Base-by-base conservation (phyloP, 2,113 vertebrate species). In the Lamprologus tigripictilis region DNA sequence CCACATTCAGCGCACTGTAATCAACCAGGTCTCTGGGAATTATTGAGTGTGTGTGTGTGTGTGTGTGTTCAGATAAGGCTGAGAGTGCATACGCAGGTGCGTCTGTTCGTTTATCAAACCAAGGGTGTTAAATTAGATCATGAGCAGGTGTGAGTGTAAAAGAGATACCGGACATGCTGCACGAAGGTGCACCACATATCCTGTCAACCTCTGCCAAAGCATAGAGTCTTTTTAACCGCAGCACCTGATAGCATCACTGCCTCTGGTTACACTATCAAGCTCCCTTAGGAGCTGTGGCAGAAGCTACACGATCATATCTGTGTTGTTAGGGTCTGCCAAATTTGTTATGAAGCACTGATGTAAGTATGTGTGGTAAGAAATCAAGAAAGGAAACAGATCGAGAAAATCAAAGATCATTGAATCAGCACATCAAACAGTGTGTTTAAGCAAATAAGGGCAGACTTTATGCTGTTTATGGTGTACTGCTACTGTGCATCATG, bases 1-100 rank as follows among this genome's bases (percentile, higher is more conserved):
- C 81, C 76, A 81, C 83, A 85, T 85, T 86, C 76, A 83, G 85
- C 71, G 90, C 86, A 93, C 94, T 96, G 90, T 95, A 96, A 96
- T 95, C 94, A 95, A 82, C 78, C 11, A 76, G 80, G 54, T 71
- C 92, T 85, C 49, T n/a, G 90, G 61, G 83, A 88, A 90, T 91
- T 88, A 90, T 79, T 90, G 55, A 89, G 88, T 89, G 80, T 57
- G 76, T 76, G 33, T 45, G 76, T 76, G 33, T 42, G 19, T 55
- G 54, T 61, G 58, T 11, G 28, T 63, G 5, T 63, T 83, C 81
- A 80, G 12, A 61, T 80, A 84, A 80, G 79, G 23, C 78, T 51
- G 35, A 40, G 28, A 80, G 76, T 7, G 42, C 35, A 78, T 35
- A 49, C n/a, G 42, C 17, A 28, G 37, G 31, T n/a, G 40, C 40